Percentiles rank a stretch among this genome's conserved stretches.
Evolutionary conservation across 1,140 invertebrate species (phyloP).

Genomic region (Phymorhynchus buccinoides): DNA sequence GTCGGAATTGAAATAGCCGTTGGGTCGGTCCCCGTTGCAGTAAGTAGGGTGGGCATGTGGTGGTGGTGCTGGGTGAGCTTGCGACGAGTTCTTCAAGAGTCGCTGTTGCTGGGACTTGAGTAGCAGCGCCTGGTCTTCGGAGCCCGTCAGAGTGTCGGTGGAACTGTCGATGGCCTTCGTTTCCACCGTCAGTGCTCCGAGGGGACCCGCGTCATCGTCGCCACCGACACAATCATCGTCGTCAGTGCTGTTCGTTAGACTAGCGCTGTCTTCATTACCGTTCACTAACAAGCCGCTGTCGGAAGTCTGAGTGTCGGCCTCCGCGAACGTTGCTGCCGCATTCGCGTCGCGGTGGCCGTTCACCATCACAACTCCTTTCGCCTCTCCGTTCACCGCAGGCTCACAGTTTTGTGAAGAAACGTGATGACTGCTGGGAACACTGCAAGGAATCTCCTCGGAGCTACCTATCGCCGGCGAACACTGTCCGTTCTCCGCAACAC

Average conservation of each 20-base stretch:
- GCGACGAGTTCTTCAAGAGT: constrained; percentile 37
- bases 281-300: neutral
- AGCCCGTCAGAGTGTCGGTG: constrained; percentile 74
- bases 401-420: constrained; percentile 17
- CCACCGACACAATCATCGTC: neutral
- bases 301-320: constrained; percentile 11
- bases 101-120: constrained; percentile 1
- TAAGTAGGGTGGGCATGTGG: neutral
- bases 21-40: neutral
- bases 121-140: constrained; percentile 8
- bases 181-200: neutral
- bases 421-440: neutral
- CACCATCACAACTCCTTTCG: constrained; percentile 25
- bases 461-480: no score
- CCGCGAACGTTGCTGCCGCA: neutral
- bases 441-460: no score
- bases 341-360: constrained; percentile 3
- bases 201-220: neutral
- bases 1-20: neutral
- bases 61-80: neutral
- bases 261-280: neutral
- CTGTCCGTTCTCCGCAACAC: neutral
- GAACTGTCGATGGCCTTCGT: constrained; percentile 69
- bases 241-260: neutral
- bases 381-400: neutral